Percentiles rank a stretch among this genome's conserved stretches.
Evolutionary conservation across 37 sponge, comb jelly and placozoan species (phyloP).

Genomic region (Hormiphora californensis): DNA sequence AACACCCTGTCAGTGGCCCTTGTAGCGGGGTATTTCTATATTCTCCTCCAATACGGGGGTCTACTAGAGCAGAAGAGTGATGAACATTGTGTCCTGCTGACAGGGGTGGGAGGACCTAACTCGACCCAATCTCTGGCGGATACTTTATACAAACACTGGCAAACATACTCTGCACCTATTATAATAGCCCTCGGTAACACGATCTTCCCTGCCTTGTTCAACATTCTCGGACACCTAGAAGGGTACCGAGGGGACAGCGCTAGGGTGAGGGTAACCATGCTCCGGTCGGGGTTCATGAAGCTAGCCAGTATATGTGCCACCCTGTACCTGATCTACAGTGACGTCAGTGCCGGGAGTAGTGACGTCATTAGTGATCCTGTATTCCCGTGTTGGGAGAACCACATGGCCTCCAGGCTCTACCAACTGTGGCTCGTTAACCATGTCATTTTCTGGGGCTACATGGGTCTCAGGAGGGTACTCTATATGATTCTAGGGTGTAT

Average conservation of each 20-base stretch:
- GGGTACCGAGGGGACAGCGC: constrained; percentile 6
- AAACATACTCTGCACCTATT: background rate
- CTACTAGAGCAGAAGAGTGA: background rate
- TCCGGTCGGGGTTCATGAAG: constrained; percentile 39
- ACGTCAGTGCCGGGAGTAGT: background rate
- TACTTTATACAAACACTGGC: background rate
- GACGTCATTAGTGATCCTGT: background rate
- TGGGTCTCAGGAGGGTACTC: background rate
- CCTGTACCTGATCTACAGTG: constrained; percentile 16
- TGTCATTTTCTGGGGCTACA: background rate
- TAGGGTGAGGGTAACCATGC: constrained; percentile 18
- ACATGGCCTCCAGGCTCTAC: constrained; percentile 5
- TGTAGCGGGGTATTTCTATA: constrained; percentile 24
- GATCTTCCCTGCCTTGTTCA: constrained; percentile 23
- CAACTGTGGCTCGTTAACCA: constrained; percentile 32
- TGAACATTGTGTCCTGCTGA: too few relatives aligned
- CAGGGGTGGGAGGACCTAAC: too few relatives aligned
- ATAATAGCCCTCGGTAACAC: constrained; percentile 46
- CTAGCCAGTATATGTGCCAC: background rate
- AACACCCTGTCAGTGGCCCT: background rate
- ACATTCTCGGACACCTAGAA: background rate
- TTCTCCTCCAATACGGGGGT: constrained; percentile 18
- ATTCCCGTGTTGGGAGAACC: constrained; percentile 28
- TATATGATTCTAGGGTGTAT: background rate
- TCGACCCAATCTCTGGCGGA: background rate